Evolutionary conservation across 2,113 vertebrate species (phyloP).

Genomic region (Rhea americana): DNA sequence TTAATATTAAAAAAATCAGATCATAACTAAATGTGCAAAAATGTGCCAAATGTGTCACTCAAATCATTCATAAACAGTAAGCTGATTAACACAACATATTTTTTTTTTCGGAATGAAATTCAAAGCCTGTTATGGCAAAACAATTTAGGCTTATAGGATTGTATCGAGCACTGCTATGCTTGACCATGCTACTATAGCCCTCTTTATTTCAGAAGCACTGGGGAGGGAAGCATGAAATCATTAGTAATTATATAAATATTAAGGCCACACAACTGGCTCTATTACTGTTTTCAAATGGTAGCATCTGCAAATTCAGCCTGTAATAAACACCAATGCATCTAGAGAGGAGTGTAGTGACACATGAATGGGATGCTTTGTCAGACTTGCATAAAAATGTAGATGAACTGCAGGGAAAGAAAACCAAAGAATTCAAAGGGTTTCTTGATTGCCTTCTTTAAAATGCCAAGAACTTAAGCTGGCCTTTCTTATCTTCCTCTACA

Average conservation of each 20-base stretch:
- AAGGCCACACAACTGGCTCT: conserved; percentile 32
- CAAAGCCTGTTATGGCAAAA: conserved; percentile 29
- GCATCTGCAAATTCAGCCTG: conserved; percentile 73
- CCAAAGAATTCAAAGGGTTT: conserved; percentile 76
- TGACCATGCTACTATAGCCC: conserved; percentile 24
- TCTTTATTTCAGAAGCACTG: conserved; percentile 55
- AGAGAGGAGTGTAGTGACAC: conserved; percentile 63
- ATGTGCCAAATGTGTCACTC: neutral
- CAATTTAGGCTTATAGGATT: conserved; percentile 34
- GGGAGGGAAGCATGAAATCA: conserved; percentile 51
- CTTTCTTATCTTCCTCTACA: conserved; percentile 80
- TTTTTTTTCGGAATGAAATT: conserved; percentile 34
- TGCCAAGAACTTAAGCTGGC: conserved; percentile 81
- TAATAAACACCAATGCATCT: conserved; percentile 72
- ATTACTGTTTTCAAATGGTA: conserved; percentile 55
- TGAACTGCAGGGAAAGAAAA: conserved; percentile 70
- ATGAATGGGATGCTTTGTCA: conserved; percentile 80
- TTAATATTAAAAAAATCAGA: neutral
- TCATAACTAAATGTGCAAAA: conserved; percentile 12
- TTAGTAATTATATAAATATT: conserved; percentile 63
- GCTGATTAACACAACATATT: conserved; percentile 26
- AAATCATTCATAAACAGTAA: conserved; percentile 31
- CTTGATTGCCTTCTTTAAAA: conserved; percentile 82
- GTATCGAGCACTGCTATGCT: neutral
- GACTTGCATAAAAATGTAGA: conserved; percentile 78